These are phyloP conservation scores for Oreohelix idahoensis DNA, from an alignment of 1,140 invertebrate genomes.

Conservation along the genomic window DNA sequence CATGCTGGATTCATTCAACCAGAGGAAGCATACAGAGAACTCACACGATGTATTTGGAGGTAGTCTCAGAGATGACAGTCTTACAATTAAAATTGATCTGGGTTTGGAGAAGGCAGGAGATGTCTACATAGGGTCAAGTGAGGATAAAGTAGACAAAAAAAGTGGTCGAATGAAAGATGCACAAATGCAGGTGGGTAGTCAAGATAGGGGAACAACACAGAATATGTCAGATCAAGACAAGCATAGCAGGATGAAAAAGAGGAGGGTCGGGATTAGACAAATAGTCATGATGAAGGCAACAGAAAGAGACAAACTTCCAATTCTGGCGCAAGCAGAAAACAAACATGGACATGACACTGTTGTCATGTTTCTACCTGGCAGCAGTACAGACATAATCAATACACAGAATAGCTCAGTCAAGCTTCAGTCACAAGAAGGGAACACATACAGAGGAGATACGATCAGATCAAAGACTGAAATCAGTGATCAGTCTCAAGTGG, in stretches of 20 bases:
- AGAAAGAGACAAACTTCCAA: neutral
- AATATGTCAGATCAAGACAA: neutral
- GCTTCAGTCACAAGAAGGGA: neutral
- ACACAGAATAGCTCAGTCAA: neutral
- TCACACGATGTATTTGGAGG: neutral
- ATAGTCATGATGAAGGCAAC: neutral
- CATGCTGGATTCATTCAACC: neutral
- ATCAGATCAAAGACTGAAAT: neutral
- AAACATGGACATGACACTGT: neutral
- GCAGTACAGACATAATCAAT: neutral
- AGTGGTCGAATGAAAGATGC: too few species aligned
- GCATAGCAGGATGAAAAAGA: neutral
- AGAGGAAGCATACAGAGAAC: neutral
- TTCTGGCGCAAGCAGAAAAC: neutral
- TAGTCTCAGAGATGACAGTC: neutral
- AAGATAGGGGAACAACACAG: too few species aligned
- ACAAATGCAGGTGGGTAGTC: too few species aligned
- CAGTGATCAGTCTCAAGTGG: neutral
- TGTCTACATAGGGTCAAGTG: too few species aligned
- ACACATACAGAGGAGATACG: neutral
- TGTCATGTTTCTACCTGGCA: neutral
- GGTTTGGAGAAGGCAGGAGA: too few species aligned
- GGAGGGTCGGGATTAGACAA: neutral
- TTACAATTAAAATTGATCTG: too few species aligned
- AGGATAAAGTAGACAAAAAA: too few species aligned